Percentiles rank a stretch among this genome's conserved stretches.
phyloP scores from a whole-genome alignment of 2,113 vertebrate genomes.

The Lepisosteus osseus region DNA sequence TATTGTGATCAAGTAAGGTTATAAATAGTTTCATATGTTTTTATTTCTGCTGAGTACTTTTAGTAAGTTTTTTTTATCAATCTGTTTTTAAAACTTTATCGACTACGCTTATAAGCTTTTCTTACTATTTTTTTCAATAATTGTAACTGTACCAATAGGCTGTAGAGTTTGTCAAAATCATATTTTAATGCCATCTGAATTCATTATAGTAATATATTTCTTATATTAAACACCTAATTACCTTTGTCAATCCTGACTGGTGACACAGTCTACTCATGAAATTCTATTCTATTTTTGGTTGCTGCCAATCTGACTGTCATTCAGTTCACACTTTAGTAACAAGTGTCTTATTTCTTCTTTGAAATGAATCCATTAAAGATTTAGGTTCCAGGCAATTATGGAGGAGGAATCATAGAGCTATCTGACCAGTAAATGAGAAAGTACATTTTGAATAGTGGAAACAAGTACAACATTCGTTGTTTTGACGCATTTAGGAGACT shows the following conservation, averaged over 20 bases:
- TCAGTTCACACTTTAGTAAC: constrained; percentile 25
- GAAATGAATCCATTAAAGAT: constrained; percentile 26
- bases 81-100: background rate
- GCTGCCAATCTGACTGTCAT: constrained; percentile 38
- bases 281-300: constrained; percentile 25
- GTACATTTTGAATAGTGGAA: background rate
- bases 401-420: constrained; percentile 30
- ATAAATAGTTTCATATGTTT: no score
- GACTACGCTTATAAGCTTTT: background rate
- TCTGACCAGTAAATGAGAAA: constrained; percentile 20
- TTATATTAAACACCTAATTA: constrained; percentile 38
- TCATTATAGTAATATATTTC: constrained; percentile 14
- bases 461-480: background rate
- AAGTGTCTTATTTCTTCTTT: constrained; percentile 23
- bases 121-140: background rate
- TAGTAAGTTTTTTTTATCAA: background rate
- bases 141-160: background rate
- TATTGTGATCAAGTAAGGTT: no score
- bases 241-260: constrained; percentile 31
- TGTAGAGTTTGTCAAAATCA: background rate
- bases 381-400: constrained; percentile 32
- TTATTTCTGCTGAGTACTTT: no score
- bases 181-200: background rate
- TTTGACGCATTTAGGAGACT: background rate
- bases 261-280: constrained; percentile 22